Base-by-base conservation (phyloP, 2,113 vertebrate genomes). In the Semnornis frantzii region DNA sequence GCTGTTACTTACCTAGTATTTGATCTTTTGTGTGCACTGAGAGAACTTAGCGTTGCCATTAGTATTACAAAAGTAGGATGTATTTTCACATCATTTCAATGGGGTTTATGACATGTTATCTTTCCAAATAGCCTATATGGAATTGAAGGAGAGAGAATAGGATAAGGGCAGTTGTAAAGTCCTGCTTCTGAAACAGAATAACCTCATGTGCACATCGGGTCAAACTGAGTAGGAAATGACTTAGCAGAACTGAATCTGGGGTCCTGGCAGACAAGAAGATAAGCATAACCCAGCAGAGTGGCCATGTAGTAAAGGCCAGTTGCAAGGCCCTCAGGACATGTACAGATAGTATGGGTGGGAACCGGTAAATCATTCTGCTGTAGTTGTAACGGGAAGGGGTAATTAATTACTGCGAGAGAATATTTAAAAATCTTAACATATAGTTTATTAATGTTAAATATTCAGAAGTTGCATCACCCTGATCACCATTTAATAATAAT, bases 121-220 rank as follows among this genome's bases (percentile, higher is more conserved):
- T 0, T 33, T 78, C 30, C 23, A 64, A 46, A 54, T 52, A 78
- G 31, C 31, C 33, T 83, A 8, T 31, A 42, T 2, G 55, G 48
- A 73, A 57, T 27, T 64, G 69, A 82, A 85, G 33, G 69, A 87
- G 37, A 78, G 57, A 64, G 59, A 83, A 37, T 18, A 14, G 66
- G 31, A 25, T 69, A 83, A 81, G 30, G 20, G 16, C 30, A 66
- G 70, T 57, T 2, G 4, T 25, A 54, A 62, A 85, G 46, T 80
- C 52, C 64, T 85, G n/a, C 72, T 59, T 85, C 68, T 82, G 79
- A 21, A 66, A 23, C 1, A 8, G 55, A 81, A 21, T 33, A 94
- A 77, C 9, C 12, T 42, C 12, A 33, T n/a, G 12, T 74, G 72
- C 37, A 20, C 0, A 0, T 27, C 63, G 58, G 31, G 12, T 73